phyloP scores from a whole-genome alignment of 2,888 invertebrate genomes.

The Drosophila borealis region DNA sequence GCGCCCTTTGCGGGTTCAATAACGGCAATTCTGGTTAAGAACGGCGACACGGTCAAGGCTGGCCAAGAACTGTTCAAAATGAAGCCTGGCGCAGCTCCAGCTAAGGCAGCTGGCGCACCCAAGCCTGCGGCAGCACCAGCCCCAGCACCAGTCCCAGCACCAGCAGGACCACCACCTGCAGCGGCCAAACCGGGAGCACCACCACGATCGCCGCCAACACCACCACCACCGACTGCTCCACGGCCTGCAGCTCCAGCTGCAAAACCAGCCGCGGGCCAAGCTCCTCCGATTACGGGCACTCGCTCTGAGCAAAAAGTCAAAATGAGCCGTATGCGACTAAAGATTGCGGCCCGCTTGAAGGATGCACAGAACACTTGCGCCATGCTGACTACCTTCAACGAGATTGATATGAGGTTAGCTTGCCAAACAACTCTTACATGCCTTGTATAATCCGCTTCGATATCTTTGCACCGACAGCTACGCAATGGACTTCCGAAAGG shows the following conservation, averaged over 20 bases:
- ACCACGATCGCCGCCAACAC: conserved; percentile 7
- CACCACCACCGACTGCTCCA: conserved; percentile 85
- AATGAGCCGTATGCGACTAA: conserved; percentile 98
- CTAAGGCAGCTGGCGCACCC: conserved; percentile 85
- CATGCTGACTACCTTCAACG: conserved; percentile 99
- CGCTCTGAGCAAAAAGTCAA: conserved; percentile 98
- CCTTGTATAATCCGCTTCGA: no score
- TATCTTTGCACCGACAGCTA: conserved; percentile 86
- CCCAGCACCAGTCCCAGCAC: conserved; percentile 64
- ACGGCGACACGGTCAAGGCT: conserved; percentile 96
- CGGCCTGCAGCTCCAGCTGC: conserved; percentile 81
- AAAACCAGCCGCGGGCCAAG: conserved; percentile 40
- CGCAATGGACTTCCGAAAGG: conserved; percentile 97
- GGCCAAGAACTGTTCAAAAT: conserved; percentile 93
- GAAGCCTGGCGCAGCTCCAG: conserved; percentile 86
- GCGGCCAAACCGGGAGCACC: background rate
- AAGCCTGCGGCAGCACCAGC: conserved; percentile 82
- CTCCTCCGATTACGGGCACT: conserved; percentile 94
- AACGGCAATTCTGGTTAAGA: conserved; percentile 93
- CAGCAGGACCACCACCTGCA: background rate
- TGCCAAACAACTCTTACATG: background rate
- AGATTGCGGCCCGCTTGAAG: conserved; percentile 97
- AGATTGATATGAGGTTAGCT: conserved; percentile 94
- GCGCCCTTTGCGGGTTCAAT: conserved; percentile 95
- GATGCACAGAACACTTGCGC: conserved; percentile 99